Evolutionary conservation across 2,113 vertebrate species (phyloP), one percentile per base, ranked within the genome.

Genomic region (Oncorhynchus tshawytscha): DNA sequence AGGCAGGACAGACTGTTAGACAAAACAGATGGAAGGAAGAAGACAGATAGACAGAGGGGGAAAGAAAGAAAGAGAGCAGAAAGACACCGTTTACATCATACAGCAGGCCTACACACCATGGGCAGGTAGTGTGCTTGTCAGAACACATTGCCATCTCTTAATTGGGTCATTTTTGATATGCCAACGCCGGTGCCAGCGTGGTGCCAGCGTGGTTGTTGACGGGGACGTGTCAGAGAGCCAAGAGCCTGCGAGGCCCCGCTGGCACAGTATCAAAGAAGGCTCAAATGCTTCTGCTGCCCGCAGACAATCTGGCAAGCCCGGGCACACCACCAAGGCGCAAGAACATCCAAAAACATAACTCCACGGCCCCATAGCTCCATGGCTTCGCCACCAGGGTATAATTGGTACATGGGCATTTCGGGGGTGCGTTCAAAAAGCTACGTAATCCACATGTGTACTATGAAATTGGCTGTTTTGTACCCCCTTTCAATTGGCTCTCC

Each of bases 391-490:
- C 82, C 84, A 82, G 88, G 85, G 77, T 34, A 85, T 91, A 89
- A 90, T 90, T 93, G 88, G 84, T 89, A 89, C 93, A 94, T 81
- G 87, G 85, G 88, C 88, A 91, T 91, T 90, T 85, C 86, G 73
- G 59, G 79, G 79, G 82, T 76, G 25, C 81, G 87, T 91, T 92
- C 83, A 89, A 94, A 91, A 89, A 85, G 82, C 65, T 82, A 86
- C 87, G 87, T 94, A 94, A 94, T 94, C 92, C 92, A 90, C 89
- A 94, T 91, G 90, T 93, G 90, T 91, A 91, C 86, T 92, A 93
- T 92, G 91, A 94, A 94, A 94, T 94, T 91, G 92, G 88, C 88
- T 86, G 86, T 89, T 94, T 93, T 92, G 91, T 92, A 90, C 72
- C 85, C 78, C 72, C 84, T 31, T 67, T 75, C 84, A 57, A 45